Evolutionary conservation across 1,140 invertebrate genomes (phyloP).

Genomic region (Solenopsis fugax): DNA sequence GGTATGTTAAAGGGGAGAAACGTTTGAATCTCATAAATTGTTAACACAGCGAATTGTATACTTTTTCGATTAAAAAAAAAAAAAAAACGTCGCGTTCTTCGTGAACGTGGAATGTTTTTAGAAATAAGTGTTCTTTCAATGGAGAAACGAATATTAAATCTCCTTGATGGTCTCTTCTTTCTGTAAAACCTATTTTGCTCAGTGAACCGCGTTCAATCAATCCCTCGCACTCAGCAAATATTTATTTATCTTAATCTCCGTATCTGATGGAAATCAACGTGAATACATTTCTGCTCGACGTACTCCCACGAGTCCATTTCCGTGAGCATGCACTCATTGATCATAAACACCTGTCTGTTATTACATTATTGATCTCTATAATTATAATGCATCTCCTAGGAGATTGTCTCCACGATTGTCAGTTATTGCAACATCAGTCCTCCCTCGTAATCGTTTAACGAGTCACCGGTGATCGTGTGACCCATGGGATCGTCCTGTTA

Average conservation of each 20-base stretch:
- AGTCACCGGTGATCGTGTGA: not conserved
- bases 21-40: constrained; percentile 49
- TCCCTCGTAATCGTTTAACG: not conserved
- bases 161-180: not conserved
- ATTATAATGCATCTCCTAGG: constrained; percentile 1
- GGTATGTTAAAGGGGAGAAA: constrained; percentile 18
- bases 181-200: not conserved
- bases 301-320: not conserved
- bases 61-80: not conserved
- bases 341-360: constrained; percentile 21
- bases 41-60: constrained; percentile 15
- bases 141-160: not conserved
- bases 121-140: not conserved
- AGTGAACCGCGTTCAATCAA: not conserved
- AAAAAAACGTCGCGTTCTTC: not conserved
- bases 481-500: not conserved
- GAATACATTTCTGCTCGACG: not conserved
- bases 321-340: constrained; percentile 9
- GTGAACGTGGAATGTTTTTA: not conserved
- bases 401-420: constrained; percentile 6
- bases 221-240: not conserved
- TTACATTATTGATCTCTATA: not conserved
- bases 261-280: constrained; percentile 6
- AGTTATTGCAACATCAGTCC: constrained; percentile 18
- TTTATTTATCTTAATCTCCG: not conserved